Evolutionary conservation across 2,113 vertebrate genomes (phyloP).

Genomic region (Pogona vitticeps): DNA sequence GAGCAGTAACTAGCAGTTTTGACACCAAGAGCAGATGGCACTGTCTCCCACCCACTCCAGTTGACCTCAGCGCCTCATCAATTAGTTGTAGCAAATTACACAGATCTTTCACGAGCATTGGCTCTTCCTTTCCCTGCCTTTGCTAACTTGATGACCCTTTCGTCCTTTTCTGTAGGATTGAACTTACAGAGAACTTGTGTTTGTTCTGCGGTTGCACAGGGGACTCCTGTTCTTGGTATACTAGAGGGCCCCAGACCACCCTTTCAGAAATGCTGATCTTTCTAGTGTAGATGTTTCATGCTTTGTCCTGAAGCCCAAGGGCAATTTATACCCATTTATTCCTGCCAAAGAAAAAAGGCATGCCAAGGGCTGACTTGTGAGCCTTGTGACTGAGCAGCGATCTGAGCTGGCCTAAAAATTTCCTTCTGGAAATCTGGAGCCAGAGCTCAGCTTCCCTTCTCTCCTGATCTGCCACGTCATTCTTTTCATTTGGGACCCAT

Average conservation of each 20-base stretch:
- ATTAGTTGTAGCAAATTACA: no score
- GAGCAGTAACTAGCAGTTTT: no score
- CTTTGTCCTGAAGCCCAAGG: neutral
- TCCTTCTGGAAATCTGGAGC: neutral
- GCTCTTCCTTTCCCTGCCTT: no score
- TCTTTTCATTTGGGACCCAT: neutral
- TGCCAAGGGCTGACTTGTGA: neutral
- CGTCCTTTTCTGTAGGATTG: no score
- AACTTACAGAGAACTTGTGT: no score
- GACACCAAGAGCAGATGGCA: no score
- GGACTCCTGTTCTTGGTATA: no score
- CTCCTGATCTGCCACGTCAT: neutral
- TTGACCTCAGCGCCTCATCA: no score
- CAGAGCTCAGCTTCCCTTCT: neutral
- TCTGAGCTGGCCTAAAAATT: neutral
- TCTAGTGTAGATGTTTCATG: conserved; percentile 9
- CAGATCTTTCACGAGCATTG: no score
- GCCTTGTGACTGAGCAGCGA: neutral
- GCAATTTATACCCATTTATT: neutral
- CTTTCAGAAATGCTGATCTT: neutral
- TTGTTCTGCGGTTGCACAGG: no score
- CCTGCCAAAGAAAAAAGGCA: neutral
- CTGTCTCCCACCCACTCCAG: no score
- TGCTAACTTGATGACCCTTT: no score
- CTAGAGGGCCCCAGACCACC: neutral